Evolutionary conservation across 2,797 vertebrate genomes (phyloP).

Genomic region (Sitta carolinensis): DNA sequence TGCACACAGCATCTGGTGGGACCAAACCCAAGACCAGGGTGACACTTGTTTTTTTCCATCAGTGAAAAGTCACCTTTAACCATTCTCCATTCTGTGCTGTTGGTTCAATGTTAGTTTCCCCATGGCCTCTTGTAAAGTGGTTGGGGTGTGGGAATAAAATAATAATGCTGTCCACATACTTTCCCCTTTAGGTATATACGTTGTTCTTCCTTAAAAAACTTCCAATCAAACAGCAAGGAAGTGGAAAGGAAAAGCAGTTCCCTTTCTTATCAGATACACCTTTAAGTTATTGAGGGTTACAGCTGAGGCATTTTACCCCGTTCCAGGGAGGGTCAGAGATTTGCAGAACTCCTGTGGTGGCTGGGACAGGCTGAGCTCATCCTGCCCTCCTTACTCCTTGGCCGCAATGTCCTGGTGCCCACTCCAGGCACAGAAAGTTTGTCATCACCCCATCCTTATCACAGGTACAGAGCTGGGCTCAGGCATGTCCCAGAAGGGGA

Average conservation of each 20-base stretch:
- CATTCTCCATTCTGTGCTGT: not conserved
- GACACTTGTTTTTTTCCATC: not conserved
- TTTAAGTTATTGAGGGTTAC: not conserved
- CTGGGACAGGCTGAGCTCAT: not conserved
- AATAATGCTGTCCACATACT: rapidly evolving
- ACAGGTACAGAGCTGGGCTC: not conserved
- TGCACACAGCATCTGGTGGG: not conserved
- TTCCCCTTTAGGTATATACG: not conserved
- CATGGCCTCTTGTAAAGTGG: not conserved
- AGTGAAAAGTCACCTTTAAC: not conserved
- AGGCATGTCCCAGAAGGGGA: not conserved
- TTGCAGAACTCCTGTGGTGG: not conserved
- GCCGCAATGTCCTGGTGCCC: not conserved
- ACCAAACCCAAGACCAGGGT: rapidly evolving
- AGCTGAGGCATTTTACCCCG: not conserved
- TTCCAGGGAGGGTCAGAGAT: not conserved
- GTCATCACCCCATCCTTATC: not conserved
- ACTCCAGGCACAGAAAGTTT: not conserved
- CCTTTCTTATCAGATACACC: not conserved
- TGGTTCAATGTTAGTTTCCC: not conserved
- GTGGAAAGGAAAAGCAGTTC: not conserved
- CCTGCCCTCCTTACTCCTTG: not conserved
- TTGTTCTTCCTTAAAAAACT: not conserved
- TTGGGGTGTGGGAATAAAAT: not conserved
- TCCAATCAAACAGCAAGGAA: not conserved